Percentiles rank a stretch among this genome's conserved stretches.
These are phyloP conservation scores for Acyrthosiphon pisum DNA, from an alignment of 1,140 invertebrate species.

Conservation along the genomic window DNA sequence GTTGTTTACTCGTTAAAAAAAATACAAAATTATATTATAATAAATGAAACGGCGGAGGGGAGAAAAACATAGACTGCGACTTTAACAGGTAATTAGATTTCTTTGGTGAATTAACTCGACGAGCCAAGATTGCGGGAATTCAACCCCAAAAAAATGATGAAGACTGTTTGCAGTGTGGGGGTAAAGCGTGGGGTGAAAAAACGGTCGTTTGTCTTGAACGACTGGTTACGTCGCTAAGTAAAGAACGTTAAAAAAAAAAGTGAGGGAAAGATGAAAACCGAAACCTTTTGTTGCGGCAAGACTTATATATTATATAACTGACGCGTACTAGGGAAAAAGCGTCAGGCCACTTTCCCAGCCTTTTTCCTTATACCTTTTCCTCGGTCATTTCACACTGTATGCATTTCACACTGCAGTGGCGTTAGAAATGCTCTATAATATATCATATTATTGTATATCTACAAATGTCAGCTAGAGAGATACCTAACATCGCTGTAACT, in stretches of 20 bases:
- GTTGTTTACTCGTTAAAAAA: slow-evolving; percentile 49
- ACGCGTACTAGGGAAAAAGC: neutral
- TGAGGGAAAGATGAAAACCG: slow-evolving; percentile 9
- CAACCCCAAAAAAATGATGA: neutral
- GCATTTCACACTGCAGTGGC: neutral
- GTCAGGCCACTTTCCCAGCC: neutral
- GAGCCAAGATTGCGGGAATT: neutral
- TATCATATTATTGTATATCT: neutral
- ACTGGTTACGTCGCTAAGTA: slow-evolving; percentile 37
- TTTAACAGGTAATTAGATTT: slow-evolving; percentile 57
- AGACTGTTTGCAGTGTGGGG: too few relatives aligned
- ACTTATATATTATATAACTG: neutral
- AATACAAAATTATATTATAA: slow-evolving; percentile 37
- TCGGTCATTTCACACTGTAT: neutral
- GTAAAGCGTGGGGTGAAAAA: neutral
- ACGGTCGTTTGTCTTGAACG: slow-evolving; percentile 52
- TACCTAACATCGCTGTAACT: neutral
- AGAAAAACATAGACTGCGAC: slow-evolving; percentile 11
- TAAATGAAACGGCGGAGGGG: slow-evolving; percentile 22
- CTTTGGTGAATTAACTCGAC: slow-evolving; percentile 46
- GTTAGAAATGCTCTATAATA: neutral
- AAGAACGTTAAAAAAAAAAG: neutral
- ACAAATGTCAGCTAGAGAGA: neutral
- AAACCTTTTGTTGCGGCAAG: neutral
- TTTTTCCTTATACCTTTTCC: neutral